A percentile compares a stretch with the other conserved stretches of the same genome.
Conservation (phyloP, 2,113 vertebrate genomes). For the Gymnogyps californianus region DNA sequence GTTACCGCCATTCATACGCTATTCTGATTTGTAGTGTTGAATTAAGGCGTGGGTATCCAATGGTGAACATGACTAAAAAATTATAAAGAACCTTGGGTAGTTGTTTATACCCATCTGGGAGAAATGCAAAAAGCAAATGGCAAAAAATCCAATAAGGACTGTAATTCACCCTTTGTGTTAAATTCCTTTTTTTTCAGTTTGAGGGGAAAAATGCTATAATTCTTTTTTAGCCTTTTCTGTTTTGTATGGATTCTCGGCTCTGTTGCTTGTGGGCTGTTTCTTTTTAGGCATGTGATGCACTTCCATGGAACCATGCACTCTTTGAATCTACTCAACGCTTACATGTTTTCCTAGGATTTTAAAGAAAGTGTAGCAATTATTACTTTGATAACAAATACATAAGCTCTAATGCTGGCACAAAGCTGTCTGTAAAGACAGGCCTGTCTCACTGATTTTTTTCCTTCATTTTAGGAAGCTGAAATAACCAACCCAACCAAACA, state of each 20-base stretch:
- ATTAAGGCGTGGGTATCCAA: background rate
- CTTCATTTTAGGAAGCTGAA: background rate
- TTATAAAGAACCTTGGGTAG: background rate
- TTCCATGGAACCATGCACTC: background rate
- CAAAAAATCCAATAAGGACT: background rate
- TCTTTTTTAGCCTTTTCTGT: background rate
- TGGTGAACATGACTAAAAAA: background rate
- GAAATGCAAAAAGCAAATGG: background rate
- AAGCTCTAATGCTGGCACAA: background rate
- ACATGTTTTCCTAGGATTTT: background rate
- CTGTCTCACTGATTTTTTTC: background rate
- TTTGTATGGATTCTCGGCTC: background rate
- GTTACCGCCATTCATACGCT: background rate
- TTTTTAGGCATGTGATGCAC: background rate
- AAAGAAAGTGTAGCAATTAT: background rate
- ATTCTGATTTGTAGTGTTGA: background rate
- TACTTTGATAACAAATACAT: background rate
- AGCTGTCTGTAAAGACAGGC: background rate
- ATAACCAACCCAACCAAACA: background rate
- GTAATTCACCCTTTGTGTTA: background rate
- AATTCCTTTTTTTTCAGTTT: background rate
- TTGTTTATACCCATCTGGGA: background rate
- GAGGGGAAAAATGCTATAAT: background rate
- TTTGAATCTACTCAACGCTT: background rate
- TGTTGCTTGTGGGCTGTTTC: background rate